Conservation (phyloP, 92 coral and sea anemone genomes). For the Parazoanthus atlanticus region DNA sequence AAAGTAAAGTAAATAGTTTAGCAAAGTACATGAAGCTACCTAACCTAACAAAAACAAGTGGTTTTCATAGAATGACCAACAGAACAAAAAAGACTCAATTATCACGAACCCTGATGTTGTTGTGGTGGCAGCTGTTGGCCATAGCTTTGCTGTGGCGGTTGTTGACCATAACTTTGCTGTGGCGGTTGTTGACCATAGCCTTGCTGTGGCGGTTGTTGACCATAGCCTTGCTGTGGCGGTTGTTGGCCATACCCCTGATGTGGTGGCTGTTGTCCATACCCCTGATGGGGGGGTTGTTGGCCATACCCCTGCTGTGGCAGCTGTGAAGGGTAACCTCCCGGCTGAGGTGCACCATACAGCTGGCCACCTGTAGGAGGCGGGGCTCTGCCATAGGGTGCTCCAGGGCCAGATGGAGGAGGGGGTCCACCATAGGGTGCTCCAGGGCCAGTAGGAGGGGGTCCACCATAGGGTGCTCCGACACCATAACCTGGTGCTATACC, state of each 20-base stretch:
- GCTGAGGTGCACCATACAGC: conserved; percentile 42
- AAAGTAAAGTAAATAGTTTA: no score
- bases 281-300: conserved; percentile 41
- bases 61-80: no score
- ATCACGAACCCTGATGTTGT: conserved; percentile 10
- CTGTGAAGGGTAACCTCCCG: conserved; percentile 52
- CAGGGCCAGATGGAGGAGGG: conserved; percentile 48
- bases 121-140: conserved; percentile 24
- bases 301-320: conserved; percentile 48
- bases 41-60: no score
- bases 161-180: conserved; percentile 41
- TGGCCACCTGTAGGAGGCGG: conserved; percentile 35
- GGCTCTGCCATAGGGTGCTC: conserved; percentile 25
- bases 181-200: conserved; percentile 55
- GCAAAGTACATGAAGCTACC: no score
- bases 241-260: conserved; percentile 63
- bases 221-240: conserved; percentile 31
- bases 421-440: conserved; percentile 42
- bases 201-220: conserved; percentile 40
- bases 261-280: conserved; percentile 69
- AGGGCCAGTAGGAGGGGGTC: conserved; percentile 29
- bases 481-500: conserved; percentile 63
- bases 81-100: no score
- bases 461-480: conserved; percentile 28
- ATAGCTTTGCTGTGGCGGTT: conserved; percentile 46